Conservation (phyloP, 2,888 invertebrate species). For the Mythimna loreyi region DNA sequence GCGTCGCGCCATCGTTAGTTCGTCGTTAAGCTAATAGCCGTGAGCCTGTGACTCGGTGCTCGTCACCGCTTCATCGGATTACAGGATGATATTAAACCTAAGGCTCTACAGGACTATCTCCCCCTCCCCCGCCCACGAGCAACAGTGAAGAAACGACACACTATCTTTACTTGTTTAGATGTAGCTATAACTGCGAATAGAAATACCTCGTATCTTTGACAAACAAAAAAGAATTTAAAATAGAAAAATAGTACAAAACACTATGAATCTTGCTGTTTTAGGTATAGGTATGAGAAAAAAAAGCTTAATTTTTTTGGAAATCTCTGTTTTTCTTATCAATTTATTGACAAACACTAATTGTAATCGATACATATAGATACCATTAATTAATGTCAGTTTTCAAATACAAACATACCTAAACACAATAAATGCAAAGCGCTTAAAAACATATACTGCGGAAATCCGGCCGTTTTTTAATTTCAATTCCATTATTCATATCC, state of each 20-base stretch:
- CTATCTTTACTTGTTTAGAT: constrained; percentile 6
- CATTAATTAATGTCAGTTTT: neutral
- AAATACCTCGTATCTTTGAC: neutral
- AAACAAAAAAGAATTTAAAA: too few relatives aligned
- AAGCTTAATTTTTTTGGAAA: too few relatives aligned
- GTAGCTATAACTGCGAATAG: neutral
- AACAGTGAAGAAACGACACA: neutral
- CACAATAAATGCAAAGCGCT: constrained; percentile 24
- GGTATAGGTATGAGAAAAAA: too few relatives aligned
- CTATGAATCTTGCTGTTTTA: too few relatives aligned
- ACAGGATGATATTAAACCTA: constrained; percentile 51
- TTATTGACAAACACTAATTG: too few relatives aligned
- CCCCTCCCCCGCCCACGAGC: too few relatives aligned
- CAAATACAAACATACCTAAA: neutral
- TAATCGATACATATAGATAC: too few relatives aligned
- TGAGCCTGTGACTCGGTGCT: constrained; percentile 55
- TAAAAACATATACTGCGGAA: constrained; percentile 16
- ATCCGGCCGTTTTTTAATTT: constrained; percentile 37
- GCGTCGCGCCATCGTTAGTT: constrained; percentile 67
- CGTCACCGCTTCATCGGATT: constrained; percentile 57
- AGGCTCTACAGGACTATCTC: neutral
- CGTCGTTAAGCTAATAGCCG: constrained; percentile 74
- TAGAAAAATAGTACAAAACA: too few relatives aligned
- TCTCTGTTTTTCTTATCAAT: too few relatives aligned
- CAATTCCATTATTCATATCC: constrained; percentile 39